phyloP scores from a whole-genome alignment of 1,140 invertebrate genomes.

The Patella vulgata region DNA sequence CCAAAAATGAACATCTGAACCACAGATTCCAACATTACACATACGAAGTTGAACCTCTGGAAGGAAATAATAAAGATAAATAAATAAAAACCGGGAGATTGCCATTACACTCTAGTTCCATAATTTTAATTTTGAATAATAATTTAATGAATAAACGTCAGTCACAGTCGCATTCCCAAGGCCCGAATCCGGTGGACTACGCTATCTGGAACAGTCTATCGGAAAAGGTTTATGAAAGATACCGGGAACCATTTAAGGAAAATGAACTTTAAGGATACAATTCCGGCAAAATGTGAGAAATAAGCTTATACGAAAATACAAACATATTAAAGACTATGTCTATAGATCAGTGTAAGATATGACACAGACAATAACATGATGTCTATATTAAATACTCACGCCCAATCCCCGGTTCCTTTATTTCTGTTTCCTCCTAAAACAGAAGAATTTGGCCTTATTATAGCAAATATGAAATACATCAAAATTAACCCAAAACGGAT shows the following conservation, averaged over 20 bases:
- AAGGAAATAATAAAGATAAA: constrained; percentile 24
- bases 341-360: too few species aligned
- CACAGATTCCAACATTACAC: constrained; percentile 93
- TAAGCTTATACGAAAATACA: too few species aligned
- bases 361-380: neutral
- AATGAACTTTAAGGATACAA: neutral
- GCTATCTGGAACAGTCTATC: too few species aligned
- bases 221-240: too few species aligned
- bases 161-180: neutral
- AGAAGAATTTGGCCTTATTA: constrained; percentile 23
- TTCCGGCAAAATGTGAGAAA: neutral
- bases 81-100: too few species aligned
- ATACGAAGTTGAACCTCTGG: constrained; percentile 89
- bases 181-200: too few species aligned
- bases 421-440: constrained; percentile 59
- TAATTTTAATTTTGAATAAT: neutral
- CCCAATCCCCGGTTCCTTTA: constrained; percentile 58
- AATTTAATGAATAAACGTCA: neutral
- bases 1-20: constrained; percentile 94
- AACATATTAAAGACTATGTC: too few species aligned
- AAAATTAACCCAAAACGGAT: too few species aligned
- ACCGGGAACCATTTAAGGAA: too few species aligned
- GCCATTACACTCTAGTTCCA: too few species aligned
- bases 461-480: too few species aligned
- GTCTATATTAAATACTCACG: constrained; percentile 38